These are phyloP conservation scores for Calidris pugnax DNA, from an alignment of 2,113 vertebrate species.

Conservation along the genomic window DNA sequence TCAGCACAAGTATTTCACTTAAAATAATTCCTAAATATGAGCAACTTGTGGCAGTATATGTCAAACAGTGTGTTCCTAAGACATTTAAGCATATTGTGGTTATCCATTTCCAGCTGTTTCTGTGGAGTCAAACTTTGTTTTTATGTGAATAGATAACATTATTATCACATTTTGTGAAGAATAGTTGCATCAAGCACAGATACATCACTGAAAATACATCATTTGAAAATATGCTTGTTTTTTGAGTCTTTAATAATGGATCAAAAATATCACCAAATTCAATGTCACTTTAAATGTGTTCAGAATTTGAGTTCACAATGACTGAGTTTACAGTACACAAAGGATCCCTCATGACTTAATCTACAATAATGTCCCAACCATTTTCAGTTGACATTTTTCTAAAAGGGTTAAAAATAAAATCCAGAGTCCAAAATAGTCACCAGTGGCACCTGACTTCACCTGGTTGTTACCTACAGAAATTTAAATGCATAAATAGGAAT, in stretches of 20 bases:
- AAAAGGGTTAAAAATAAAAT: neutral
- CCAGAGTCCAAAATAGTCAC: neutral
- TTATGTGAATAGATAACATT: conserved; percentile 77
- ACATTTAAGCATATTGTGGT: conserved; percentile 71
- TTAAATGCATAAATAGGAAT: neutral
- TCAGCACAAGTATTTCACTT: conserved; percentile 62
- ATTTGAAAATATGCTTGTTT: conserved; percentile 71
- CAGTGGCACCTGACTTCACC: neutral
- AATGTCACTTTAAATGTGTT: neutral
- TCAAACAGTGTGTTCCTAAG: conserved; percentile 64
- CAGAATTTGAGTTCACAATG: neutral
- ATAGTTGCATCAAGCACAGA: conserved; percentile 65
- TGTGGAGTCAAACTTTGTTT: conserved; percentile 74
- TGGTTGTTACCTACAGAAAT: neutral
- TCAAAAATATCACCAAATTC: conserved; percentile 11
- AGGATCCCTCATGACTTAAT: neutral
- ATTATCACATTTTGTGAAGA: conserved; percentile 74
- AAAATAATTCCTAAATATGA: conserved; percentile 67
- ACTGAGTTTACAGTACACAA: neutral
- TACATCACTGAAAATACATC: conserved; percentile 52
- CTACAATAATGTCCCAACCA: neutral
- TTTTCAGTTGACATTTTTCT: neutral
- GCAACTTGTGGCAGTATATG: conserved; percentile 69
- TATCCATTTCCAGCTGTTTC: conserved; percentile 77
- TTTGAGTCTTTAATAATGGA: conserved; percentile 52